A percentile compares a stretch with the other conserved stretches of the same genome.
Conservation (phyloP, 2,797 vertebrate species). For the Novumbra hubbsi region DNA sequence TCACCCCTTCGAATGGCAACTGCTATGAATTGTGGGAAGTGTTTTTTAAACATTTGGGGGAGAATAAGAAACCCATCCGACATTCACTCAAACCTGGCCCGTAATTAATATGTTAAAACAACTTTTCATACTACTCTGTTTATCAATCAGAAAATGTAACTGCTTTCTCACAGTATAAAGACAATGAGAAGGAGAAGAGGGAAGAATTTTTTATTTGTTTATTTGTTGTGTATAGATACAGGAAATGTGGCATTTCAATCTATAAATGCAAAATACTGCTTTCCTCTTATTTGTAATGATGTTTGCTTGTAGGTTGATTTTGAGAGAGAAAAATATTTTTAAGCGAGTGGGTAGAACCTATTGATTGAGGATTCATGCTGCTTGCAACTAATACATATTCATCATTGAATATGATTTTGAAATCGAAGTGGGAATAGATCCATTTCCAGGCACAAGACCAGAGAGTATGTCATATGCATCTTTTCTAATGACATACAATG, state of each 20-base stretch:
- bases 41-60: no score
- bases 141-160: not conserved
- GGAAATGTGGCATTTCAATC: constrained; percentile 67
- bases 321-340: constrained; percentile 46
- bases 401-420: constrained; percentile 71
- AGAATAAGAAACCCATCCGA: not conserved
- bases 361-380: constrained; percentile 72
- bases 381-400: constrained; percentile 73
- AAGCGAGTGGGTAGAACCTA: constrained; percentile 72
- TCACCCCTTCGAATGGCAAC: no score
- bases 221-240: constrained; percentile 36
- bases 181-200: constrained; percentile 2
- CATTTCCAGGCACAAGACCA: constrained; percentile 41
- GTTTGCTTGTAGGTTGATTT: constrained; percentile 68
- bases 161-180: constrained; percentile 5
- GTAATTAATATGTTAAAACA: not conserved
- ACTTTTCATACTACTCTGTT: not conserved
- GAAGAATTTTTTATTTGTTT: constrained; percentile 23
- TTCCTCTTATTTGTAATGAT: constrained; percentile 73
- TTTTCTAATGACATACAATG: constrained; percentile 67
- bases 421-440: constrained; percentile 59
- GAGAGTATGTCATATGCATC: constrained; percentile 26
- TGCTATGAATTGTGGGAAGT: no score
- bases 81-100: not conserved
- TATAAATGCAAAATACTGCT: constrained; percentile 74